Base-by-base conservation (phyloP, 1,140 invertebrate genomes). In the Drosophila yakuba region DNA sequence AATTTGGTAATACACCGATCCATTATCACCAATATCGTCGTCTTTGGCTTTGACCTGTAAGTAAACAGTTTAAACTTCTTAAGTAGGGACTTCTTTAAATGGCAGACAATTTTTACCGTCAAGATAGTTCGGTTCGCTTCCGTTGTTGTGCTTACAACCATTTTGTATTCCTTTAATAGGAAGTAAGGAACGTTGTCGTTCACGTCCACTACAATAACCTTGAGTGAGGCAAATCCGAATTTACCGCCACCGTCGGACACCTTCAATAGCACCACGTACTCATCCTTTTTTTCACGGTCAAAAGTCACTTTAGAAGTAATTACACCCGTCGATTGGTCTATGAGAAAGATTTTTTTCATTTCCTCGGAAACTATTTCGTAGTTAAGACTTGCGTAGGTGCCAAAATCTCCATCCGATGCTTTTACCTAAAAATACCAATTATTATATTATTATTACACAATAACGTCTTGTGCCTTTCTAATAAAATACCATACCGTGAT, bases 151-250 rank as follows among this genome's bases (percentile, higher is more conserved):
- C 94, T 94, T 52, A 97, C 95, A 35, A 95, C 95, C 3, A 94
- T 95, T 92, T 96, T 96, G 84, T 98, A 98, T 92, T 97, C 97
- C 52, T 94, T 95, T 14, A 97, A 92, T 35, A 95, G 93, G 93
- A 98, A 99, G 48, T 93, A 92, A 1, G 98, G 98, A 48, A 95
- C 92, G 93, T 98, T 97, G 90, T 99, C 98, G 93, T 99, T 99
- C 56, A 95, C 94, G 93, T 99, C 98, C 4, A 93, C 93, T 8
- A 99, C 95, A 78, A 94, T 95, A 8, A 98, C 95, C 80, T 96
- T 93, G 5, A 99, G 94, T 7, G 94, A 95, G 2, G 97, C 94
- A 91, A 97, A 97, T 4, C 96, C 96, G 51, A 96, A 95, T 88
- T 95, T 94, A 5, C 96, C 96, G 45, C 97, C 97, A 50, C 95